Conservation (phyloP, 92 coral and sea anemone genomes). For the Bergia puertoricense region DNA sequence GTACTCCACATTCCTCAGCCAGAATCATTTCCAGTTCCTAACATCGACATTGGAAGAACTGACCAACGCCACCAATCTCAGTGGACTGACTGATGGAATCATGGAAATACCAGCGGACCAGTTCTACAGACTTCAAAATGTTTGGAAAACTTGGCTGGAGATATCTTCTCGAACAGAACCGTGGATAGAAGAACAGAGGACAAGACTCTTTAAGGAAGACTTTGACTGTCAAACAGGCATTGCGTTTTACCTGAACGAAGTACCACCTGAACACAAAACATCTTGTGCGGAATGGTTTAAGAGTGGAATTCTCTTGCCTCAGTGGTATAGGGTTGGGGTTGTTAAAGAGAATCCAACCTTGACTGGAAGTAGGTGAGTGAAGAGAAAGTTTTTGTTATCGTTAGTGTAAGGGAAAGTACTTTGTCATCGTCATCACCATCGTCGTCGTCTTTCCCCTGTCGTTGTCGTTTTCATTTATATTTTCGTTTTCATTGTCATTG, state of each 20-base stretch:
- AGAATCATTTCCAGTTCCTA: neutral
- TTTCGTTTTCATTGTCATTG: no score
- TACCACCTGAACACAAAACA: constrained; percentile 30
- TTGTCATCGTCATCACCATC: no score
- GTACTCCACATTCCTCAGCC: no score
- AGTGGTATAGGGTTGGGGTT: neutral
- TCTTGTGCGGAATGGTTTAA: constrained; percentile 25
- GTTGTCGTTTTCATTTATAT: no score
- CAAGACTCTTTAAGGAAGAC: neutral
- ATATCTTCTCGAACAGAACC: no score
- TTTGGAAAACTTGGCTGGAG: no score
- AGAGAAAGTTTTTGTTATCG: no score
- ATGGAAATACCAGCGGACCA: constrained; percentile 24
- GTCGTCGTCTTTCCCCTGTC: no score
- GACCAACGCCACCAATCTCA: constrained; percentile 42
- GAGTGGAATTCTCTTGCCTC: neutral
- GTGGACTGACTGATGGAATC: neutral
- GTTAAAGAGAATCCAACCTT: constrained; percentile 35
- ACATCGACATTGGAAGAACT: constrained; percentile 52
- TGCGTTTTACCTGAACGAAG: neutral
- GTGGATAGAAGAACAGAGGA: no score
- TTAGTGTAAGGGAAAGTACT: no score
- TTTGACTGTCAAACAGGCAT: constrained; percentile 4
- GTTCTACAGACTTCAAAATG: no score
- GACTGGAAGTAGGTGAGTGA: neutral